Conservation (phyloP, 2,113 vertebrate species). For the Dunckerocampus dactyliophorus region DNA sequence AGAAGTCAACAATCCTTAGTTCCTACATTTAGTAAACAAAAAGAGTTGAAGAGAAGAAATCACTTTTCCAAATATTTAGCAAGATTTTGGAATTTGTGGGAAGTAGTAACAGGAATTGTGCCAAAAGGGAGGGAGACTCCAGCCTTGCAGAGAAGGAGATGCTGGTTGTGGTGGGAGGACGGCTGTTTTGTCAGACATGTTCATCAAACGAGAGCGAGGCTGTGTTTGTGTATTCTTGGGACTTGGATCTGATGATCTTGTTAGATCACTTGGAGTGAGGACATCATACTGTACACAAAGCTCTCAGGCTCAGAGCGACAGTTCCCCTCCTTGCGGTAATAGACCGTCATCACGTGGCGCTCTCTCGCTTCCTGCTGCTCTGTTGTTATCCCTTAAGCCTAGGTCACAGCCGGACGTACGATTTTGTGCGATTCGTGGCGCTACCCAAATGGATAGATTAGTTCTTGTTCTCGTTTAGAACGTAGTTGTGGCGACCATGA, state of each 20-base stretch:
- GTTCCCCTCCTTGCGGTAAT: background rate
- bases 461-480: no score
- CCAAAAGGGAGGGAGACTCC: conserved; percentile 21
- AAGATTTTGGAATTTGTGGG: conserved; percentile 49
- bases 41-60: conserved; percentile 27
- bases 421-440: no score
- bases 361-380: background rate
- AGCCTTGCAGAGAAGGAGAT: conserved; percentile 18
- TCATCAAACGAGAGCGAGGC: conserved; percentile 14
- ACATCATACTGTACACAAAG: background rate
- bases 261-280: conserved; percentile 9
- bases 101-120: conserved; percentile 24
- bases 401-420: no score
- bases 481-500: no score
- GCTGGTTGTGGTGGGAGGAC: conserved; percentile 31
- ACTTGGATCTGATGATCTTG: conserved; percentile 5
- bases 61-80: conserved; percentile 55
- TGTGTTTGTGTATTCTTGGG: conserved; percentile 19
- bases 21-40: conserved; percentile 20
- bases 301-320: background rate
- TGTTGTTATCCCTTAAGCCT: no score
- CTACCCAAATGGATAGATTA: no score
- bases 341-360: background rate
- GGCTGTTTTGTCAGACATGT: conserved; percentile 31
- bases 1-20: background rate